These are phyloP conservation scores for Grapholita molesta DNA, from an alignment of 1,140 invertebrate species.

Conservation along the genomic window DNA sequence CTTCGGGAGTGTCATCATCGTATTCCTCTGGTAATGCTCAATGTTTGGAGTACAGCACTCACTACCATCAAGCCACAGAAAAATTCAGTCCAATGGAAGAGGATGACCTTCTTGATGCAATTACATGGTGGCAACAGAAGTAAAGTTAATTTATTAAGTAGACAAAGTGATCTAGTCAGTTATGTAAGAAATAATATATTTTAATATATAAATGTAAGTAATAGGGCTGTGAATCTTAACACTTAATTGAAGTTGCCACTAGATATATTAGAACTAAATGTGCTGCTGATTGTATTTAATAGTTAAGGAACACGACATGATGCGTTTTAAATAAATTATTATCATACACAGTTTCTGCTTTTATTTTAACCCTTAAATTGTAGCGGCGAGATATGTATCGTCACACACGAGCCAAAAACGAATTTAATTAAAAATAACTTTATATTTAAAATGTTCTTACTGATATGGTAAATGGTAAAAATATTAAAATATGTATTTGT, in stretches of 20 bases:
- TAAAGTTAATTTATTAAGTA: slow-evolving; percentile 34
- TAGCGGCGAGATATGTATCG: no score
- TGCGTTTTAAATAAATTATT: no score
- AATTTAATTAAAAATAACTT: no score
- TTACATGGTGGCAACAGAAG: slow-evolving; percentile 87
- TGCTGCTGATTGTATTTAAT: no score
- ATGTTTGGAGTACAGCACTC: slow-evolving; percentile 32
- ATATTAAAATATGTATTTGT: no score
- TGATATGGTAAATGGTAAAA: no score
- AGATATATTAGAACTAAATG: neutral
- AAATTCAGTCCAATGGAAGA: slow-evolving; percentile 82
- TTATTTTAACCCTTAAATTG: no score
- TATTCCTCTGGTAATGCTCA: slow-evolving; percentile 66
- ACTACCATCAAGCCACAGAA: slow-evolving; percentile 56
- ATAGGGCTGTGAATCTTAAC: slow-evolving; percentile 13
- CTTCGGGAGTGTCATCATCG: slow-evolving; percentile 68
- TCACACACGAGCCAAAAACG: no score
- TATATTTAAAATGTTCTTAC: no score
- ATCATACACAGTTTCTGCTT: no score
- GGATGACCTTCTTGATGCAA: slow-evolving; percentile 89
- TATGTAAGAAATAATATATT: slow-evolving; percentile 13
- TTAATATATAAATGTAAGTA: neutral
- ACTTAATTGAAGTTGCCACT: neutral
- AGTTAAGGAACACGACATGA: no score
- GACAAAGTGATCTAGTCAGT: slow-evolving; percentile 32